Evolutionary conservation across 2,113 vertebrate genomes (phyloP).

Genomic region (Tyto alba): DNA sequence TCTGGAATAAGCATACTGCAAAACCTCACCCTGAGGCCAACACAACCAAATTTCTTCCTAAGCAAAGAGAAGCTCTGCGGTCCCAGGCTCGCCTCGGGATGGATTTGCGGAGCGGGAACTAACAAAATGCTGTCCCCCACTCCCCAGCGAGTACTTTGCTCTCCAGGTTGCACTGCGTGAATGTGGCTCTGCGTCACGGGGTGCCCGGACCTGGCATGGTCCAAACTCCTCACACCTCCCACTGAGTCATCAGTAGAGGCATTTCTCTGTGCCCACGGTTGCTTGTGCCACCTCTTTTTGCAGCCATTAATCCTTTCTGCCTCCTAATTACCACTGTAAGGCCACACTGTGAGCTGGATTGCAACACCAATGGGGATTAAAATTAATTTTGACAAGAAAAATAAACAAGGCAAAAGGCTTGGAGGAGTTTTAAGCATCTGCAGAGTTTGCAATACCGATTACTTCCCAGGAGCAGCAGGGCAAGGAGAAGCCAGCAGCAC

Average conservation of each 20-base stretch:
- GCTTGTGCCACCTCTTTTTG: background rate
- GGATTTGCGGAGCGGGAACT: background rate
- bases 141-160: background rate
- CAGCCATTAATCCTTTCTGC: background rate
- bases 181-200: fast-evolving
- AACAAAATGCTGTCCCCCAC: fast-evolving
- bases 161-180: fast-evolving
- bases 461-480: background rate
- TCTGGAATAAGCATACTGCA: background rate
- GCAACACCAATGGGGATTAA: background rate
- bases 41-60: background rate
- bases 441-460: background rate
- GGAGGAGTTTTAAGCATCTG: background rate
- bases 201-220: background rate
- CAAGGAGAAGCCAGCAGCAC: background rate
- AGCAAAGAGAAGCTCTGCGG: background rate
- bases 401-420: background rate
- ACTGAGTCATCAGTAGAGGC: background rate
- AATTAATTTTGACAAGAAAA: background rate
- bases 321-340: background rate
- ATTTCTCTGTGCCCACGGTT: background rate
- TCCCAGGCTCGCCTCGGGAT: background rate
- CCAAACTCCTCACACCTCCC: background rate
- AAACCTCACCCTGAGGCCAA: background rate
- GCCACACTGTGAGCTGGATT: background rate